phyloP scores from a whole-genome alignment of 2,113 vertebrate species.

The Elephantulus edwardii region DNA sequence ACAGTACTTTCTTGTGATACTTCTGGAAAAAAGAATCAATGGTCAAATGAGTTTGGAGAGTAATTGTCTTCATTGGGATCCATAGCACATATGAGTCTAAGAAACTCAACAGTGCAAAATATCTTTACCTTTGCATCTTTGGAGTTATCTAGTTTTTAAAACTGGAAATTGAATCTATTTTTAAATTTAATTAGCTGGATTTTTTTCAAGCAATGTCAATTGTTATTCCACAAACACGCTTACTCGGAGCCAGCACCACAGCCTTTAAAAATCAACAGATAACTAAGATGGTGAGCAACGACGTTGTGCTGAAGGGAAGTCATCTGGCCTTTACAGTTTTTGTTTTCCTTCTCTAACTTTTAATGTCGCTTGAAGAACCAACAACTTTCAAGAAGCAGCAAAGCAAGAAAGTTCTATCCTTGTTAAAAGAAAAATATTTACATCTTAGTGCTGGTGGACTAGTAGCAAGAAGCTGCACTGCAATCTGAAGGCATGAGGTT shows the following conservation, averaged over 20 bases:
- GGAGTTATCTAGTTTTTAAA: conserved; percentile 28
- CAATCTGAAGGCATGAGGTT: too few relatives aligned
- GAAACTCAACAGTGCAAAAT: neutral
- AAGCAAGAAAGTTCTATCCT: conserved; percentile 65
- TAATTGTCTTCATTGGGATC: neutral
- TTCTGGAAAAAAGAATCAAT: neutral
- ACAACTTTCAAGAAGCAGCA: conserved; percentile 71
- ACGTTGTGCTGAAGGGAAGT: too few relatives aligned
- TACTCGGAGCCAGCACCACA: too few relatives aligned
- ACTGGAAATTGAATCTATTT: neutral
- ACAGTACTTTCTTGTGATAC: neutral
- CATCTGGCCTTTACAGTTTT: conserved; percentile 26
- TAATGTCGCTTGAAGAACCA: conserved; percentile 63
- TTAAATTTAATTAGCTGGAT: too few relatives aligned
- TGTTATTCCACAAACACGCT: neutral
- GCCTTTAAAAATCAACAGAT: too few relatives aligned
- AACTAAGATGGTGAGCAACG: too few relatives aligned
- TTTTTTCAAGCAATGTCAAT: neutral
- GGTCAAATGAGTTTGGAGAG: neutral
- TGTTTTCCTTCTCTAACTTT: conserved; percentile 69
- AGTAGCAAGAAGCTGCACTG: too few relatives aligned
- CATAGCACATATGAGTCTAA: neutral
- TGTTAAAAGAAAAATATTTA: conserved; percentile 52
- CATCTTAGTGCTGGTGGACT: too few relatives aligned
- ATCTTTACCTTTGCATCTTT: neutral